These are phyloP conservation scores for Brachionus calyciflorus DNA, from an alignment of 1,140 invertebrate species.

Conservation along the genomic window DNA sequence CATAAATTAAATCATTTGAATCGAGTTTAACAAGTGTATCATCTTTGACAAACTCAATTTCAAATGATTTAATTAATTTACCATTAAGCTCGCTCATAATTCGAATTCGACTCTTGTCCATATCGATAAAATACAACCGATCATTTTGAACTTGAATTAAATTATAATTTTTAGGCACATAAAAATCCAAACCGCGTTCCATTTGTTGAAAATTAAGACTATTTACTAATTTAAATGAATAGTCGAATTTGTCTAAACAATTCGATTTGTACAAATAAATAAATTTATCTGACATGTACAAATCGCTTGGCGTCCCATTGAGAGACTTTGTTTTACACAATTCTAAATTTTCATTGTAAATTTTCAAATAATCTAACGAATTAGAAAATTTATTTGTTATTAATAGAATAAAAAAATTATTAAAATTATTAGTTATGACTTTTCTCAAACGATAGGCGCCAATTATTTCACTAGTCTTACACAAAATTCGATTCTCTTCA, in stretches of 20 bases:
- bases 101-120: background rate
- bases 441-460: slow-evolving; percentile 22
- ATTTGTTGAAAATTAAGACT: background rate
- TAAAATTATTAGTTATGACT: background rate
- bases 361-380: slow-evolving; percentile 1
- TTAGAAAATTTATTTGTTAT: slow-evolving; percentile 20
- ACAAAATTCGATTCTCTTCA: background rate
- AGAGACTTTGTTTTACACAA: background rate
- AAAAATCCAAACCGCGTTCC: background rate
- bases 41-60: background rate
- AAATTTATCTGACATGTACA: background rate
- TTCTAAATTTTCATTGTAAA: slow-evolving; percentile 30
- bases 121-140: slow-evolving; percentile 12
- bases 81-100: slow-evolving; percentile 8
- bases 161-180: background rate
- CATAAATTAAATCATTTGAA: slow-evolving; percentile 24
- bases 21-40: background rate
- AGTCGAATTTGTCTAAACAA: background rate
- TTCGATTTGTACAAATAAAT: slow-evolving; percentile 1
- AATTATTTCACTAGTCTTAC: slow-evolving; percentile 10
- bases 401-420: background rate
- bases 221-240: background rate
- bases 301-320: background rate
- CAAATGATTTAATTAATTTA: slow-evolving; percentile 10
- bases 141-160: slow-evolving; percentile 29